These are phyloP conservation scores for Australoheros scitulus DNA, from an alignment of 2,113 vertebrate genomes.

Conservation along the genomic window DNA sequence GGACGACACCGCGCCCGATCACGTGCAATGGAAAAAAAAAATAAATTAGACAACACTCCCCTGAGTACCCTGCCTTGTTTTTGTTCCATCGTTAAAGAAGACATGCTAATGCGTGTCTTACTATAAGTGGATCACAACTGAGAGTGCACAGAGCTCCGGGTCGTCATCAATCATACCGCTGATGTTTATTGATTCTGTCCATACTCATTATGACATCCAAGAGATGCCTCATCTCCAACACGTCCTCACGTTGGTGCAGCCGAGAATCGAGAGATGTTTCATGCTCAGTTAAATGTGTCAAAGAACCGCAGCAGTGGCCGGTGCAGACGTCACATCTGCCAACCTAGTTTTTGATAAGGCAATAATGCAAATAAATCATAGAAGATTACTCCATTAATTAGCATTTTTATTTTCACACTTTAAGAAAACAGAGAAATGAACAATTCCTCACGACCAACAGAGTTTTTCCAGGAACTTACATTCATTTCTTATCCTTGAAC, in stretches of 20 bases:
- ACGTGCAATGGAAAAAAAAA: constrained; percentile 16
- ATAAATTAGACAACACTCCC: constrained; percentile 55
- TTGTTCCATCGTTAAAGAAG: constrained; percentile 50
- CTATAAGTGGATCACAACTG: constrained; percentile 55
- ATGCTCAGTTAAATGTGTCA: not conserved
- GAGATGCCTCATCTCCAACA: not conserved
- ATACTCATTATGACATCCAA: constrained; percentile 40
- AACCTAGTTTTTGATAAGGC: not conserved
- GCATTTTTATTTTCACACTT: not conserved
- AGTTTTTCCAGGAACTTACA: not conserved
- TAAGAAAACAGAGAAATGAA: not conserved
- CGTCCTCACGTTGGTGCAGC: not conserved
- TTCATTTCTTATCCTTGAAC: constrained; percentile 3
- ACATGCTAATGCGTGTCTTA: constrained; percentile 51
- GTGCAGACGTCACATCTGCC: not conserved
- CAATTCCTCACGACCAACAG: not conserved
- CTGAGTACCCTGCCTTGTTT: constrained; percentile 42
- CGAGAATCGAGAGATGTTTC: not conserved
- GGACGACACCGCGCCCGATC: constrained; percentile 59
- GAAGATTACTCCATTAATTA: not conserved
- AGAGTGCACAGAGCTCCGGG: constrained; percentile 23
- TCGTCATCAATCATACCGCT: constrained; percentile 64
- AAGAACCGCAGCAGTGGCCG: not conserved
- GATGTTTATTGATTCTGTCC: constrained; percentile 65
- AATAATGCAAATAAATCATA: not conserved